Percentiles rank a stretch among this genome's conserved stretches.
Conservation (phyloP, 2,888 invertebrate species). For the Gastrophysa polygoni region DNA sequence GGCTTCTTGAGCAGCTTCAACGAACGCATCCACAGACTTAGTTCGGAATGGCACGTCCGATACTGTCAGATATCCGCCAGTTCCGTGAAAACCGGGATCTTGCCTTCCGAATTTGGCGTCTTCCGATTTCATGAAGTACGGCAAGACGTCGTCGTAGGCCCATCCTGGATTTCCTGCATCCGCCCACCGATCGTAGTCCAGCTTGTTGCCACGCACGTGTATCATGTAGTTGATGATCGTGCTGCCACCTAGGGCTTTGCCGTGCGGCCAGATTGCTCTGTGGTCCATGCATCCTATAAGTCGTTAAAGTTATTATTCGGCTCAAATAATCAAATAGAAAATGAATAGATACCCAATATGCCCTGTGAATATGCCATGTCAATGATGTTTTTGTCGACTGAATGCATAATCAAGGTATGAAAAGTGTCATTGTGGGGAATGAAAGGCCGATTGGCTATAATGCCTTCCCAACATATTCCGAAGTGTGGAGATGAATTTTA, state of each 20-base stretch:
- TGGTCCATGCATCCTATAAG: constrained; percentile 49
- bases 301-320: no score
- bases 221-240: constrained; percentile 70
- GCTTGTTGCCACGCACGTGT: constrained; percentile 67
- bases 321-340: no score
- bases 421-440: no score
- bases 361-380: no score
- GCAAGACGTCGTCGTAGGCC: constrained; percentile 61
- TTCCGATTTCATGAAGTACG: constrained; percentile 54
- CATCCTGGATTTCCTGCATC: constrained; percentile 66
- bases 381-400: no score
- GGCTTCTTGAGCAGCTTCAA: constrained; percentile 67
- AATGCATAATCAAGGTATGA: no score
- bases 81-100: constrained; percentile 53
- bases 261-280: constrained; percentile 63
- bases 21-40: constrained; percentile 61
- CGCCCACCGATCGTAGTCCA: constrained; percentile 71
- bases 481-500: no score
- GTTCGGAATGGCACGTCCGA: constrained; percentile 56
- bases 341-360: no score
- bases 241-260: constrained; percentile 70
- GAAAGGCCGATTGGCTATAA: no score
- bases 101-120: constrained; percentile 43
- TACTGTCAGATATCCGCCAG: constrained; percentile 54
- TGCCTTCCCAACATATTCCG: no score